Evolutionary conservation across 2,113 vertebrate species (phyloP).

Genomic region (Nyctibius bracteatus): DNA sequence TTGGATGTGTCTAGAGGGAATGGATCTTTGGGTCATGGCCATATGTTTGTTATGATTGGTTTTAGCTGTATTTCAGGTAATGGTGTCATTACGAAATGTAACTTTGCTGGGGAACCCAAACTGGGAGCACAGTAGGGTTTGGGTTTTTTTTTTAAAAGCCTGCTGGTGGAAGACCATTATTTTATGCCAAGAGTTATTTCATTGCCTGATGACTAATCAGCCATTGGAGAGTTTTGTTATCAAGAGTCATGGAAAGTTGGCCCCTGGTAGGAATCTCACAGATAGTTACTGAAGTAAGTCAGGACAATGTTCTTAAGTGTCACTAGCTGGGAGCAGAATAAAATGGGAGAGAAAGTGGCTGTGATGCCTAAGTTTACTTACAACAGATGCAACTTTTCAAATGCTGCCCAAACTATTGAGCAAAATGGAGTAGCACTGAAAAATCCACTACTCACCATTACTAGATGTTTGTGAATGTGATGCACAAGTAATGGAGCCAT

Average conservation of each 20-base stretch:
- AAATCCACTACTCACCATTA: neutral
- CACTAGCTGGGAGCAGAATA: neutral
- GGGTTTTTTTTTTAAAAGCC: neutral
- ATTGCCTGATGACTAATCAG: neutral
- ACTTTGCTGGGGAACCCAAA: neutral
- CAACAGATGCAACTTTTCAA: neutral
- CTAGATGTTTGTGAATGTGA: neutral
- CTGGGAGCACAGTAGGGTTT: neutral
- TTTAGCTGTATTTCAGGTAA: neutral
- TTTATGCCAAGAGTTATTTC: neutral
- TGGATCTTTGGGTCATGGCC: neutral
- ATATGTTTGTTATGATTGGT: neutral
- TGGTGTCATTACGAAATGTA: neutral
- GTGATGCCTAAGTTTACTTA: neutral
- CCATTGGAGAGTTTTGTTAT: neutral
- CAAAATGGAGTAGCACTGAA: neutral
- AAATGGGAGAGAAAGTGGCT: neutral
- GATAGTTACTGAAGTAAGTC: constrained; percentile 14
- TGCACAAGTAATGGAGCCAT: neutral
- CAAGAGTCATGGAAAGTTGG: constrained; percentile 26
- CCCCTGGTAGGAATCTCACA: constrained; percentile 28
- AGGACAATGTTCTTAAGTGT: neutral
- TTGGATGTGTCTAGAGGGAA: neutral
- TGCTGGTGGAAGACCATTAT: neutral
- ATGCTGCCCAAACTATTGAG: neutral